Evolutionary conservation across 2,888 invertebrate species (phyloP).

Genomic region (Luperina testacea): DNA sequence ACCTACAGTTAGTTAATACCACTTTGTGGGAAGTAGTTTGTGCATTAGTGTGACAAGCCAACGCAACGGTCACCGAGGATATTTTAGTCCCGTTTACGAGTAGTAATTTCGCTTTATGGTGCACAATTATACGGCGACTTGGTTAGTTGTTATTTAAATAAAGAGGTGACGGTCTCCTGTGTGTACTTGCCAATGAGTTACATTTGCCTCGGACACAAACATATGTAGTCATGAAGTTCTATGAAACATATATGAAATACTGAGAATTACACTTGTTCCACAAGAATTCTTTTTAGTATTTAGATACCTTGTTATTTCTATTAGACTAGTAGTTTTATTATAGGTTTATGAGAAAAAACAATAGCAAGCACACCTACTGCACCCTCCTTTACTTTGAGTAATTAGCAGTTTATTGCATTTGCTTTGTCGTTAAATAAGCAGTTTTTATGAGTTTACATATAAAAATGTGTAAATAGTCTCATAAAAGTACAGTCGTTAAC

Average conservation of each 20-base stretch:
- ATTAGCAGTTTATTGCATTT: slow-evolving; percentile 62
- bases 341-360: neutral
- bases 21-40: slow-evolving; percentile 41
- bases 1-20: slow-evolving; percentile 38
- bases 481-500: slow-evolving; percentile 62
- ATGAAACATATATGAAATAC: slow-evolving; percentile 12
- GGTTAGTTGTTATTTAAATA: slow-evolving; percentile 57
- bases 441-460: slow-evolving; percentile 72
- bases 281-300: neutral
- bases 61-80: slow-evolving; percentile 56
- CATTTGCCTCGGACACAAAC: slow-evolving; percentile 30
- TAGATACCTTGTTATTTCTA: neutral
- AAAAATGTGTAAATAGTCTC: slow-evolving; percentile 68
- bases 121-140: slow-evolving; percentile 66
- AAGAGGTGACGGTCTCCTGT: slow-evolving; percentile 38
- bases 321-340: neutral
- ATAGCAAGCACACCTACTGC: neutral
- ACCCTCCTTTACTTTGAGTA: slow-evolving; percentile 50
- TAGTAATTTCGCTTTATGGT: slow-evolving; percentile 74
- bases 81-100: slow-evolving; percentile 73
- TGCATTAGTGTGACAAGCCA: slow-evolving; percentile 49
- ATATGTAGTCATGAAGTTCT: slow-evolving; percentile 24
- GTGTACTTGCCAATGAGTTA: slow-evolving; percentile 38
- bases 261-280: neutral
- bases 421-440: slow-evolving; percentile 65